These are phyloP conservation scores for Amphiura filiformis DNA, from an alignment of 35 echinoderm and acorn worm genomes.

Conservation along the genomic window DNA sequence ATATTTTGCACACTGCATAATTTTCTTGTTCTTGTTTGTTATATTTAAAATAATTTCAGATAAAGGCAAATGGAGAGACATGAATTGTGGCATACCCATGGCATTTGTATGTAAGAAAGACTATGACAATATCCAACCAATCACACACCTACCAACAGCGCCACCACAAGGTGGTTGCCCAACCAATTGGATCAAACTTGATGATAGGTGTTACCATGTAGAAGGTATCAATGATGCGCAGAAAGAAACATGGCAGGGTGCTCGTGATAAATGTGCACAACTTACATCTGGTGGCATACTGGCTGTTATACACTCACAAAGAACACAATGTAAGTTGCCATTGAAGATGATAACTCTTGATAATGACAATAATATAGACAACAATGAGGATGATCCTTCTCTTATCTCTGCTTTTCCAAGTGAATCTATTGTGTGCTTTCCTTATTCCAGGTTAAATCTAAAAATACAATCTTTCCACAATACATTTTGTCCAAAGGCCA, in stretches of 20 bases:
- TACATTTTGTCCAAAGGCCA: too few relatives aligned
- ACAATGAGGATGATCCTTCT: too few relatives aligned
- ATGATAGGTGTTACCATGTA: slow-evolving; percentile 58
- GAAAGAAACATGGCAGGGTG: slow-evolving; percentile 53
- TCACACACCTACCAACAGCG: slow-evolving; percentile 59
- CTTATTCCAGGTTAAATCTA: too few relatives aligned
- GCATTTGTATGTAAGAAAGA: slow-evolving; percentile 84
- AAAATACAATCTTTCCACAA: too few relatives aligned
- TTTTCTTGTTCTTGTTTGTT: too few relatives aligned
- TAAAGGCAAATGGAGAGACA: slow-evolving; percentile 85
- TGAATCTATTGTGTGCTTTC: too few relatives aligned
- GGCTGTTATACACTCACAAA: slow-evolving; percentile 44
- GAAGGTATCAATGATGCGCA: slow-evolving; percentile 31
- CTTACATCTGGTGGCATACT: slow-evolving; percentile 35
- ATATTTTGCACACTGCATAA: too few relatives aligned
- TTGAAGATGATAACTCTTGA: too few relatives aligned
- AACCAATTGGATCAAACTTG: slow-evolving; percentile 47
- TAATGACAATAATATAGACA: too few relatives aligned
- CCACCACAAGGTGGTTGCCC: slow-evolving; percentile 65
- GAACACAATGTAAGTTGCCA: slow-evolving; percentile 61
- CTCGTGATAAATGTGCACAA: slow-evolving; percentile 34
- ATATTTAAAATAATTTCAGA: neutral
- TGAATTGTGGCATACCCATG: slow-evolving; percentile 62
- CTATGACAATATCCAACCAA: slow-evolving; percentile 39
- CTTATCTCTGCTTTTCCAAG: too few relatives aligned